These are phyloP conservation scores for Sympetrum striolatum DNA, from an alignment of 2,888 invertebrate genomes.

Conservation along the genomic window DNA sequence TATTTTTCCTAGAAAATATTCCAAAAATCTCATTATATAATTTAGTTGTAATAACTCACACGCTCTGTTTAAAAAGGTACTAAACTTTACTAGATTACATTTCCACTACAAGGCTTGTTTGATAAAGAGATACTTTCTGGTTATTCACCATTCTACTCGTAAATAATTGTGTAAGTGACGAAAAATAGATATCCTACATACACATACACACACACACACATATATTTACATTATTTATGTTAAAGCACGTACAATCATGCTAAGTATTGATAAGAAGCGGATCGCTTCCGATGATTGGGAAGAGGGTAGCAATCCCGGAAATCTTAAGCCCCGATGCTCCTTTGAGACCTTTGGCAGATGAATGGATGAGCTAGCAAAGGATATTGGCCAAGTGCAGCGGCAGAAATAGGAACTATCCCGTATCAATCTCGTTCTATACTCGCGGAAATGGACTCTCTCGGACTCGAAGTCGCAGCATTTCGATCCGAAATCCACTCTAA, in stretches of 20 bases:
- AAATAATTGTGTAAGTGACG: not conserved
- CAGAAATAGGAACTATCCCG: not conserved
- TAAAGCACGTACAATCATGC: not conserved
- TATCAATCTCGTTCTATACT: not conserved
- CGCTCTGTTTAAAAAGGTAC: too few relatives aligned
- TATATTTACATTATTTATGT: not conserved
- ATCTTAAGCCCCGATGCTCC: not conserved
- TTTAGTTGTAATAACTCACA: too few relatives aligned
- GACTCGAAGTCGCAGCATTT: not conserved
- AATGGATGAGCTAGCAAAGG: not conserved
- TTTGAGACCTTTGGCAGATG: not conserved
- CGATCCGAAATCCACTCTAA: not conserved
- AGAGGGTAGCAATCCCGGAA: not conserved
- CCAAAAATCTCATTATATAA: too few relatives aligned
- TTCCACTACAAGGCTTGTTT: too few relatives aligned
- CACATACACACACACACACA: too few relatives aligned
- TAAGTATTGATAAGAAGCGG: not conserved
- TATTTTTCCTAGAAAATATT: too few relatives aligned
- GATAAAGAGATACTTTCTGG: too few relatives aligned
- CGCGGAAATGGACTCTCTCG: not conserved
- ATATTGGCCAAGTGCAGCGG: not conserved
- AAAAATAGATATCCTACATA: not conserved
- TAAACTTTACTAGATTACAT: too few relatives aligned
- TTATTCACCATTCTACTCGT: too few relatives aligned
- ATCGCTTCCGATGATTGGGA: not conserved